These are phyloP conservation scores for Suricata suricatta DNA, from an alignment of 2,113 vertebrate species.

Conservation along the genomic window DNA sequence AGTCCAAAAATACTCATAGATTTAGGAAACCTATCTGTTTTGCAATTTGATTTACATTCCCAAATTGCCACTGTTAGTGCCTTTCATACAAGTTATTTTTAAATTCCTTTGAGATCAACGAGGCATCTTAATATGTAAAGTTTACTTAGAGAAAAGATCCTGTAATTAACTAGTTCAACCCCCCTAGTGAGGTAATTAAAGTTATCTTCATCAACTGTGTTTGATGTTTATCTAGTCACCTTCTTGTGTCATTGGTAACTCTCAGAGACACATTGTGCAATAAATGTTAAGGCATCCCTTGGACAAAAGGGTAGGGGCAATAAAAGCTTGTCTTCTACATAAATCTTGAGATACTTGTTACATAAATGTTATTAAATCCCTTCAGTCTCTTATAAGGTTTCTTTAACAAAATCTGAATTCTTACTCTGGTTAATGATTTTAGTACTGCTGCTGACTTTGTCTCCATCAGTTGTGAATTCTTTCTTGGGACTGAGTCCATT, in stretches of 20 bases:
- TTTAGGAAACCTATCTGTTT: background rate
- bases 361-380: background rate
- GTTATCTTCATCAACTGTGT: conserved; percentile 22
- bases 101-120: conserved; percentile 42
- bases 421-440: background rate
- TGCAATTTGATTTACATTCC: conserved; percentile 53
- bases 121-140: conserved; percentile 4
- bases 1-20: conserved; percentile 1
- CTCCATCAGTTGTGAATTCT: background rate
- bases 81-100: conserved; percentile 64
- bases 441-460: background rate
- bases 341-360: background rate
- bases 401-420: background rate
- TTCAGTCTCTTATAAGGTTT: background rate
- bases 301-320: background rate
- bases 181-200: conserved; percentile 30
- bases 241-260: background rate
- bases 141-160: conserved; percentile 25
- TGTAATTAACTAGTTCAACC: conserved; percentile 47
- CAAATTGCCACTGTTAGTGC: conserved; percentile 8
- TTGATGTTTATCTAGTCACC: background rate
- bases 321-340: background rate
- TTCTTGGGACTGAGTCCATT: background rate
- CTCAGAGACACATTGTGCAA: background rate
- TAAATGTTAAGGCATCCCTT: background rate